A percentile compares a stretch with the other conserved stretches of the same genome.
phyloP scores from a whole-genome alignment of 2,888 invertebrate species.

The Ennomos erosarius region DNA sequence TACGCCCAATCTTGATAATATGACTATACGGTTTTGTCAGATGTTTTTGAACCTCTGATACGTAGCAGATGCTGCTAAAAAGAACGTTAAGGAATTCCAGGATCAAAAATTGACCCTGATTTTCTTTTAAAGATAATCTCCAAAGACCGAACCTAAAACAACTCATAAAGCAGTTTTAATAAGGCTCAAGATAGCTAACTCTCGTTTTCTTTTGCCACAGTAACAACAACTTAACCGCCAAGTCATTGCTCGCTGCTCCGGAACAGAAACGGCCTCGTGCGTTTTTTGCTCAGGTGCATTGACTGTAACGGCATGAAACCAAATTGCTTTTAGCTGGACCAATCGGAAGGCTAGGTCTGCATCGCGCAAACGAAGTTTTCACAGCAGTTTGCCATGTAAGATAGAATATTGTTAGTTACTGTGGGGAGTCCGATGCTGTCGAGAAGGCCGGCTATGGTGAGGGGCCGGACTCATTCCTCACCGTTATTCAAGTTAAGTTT shows the following conservation, averaged over 20 bases:
- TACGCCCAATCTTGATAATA: no score
- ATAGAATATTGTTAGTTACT: not conserved
- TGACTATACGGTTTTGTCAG: no score
- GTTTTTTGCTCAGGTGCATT: conserved; percentile 68
- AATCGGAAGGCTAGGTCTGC: conserved; percentile 58
- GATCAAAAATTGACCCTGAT: no score
- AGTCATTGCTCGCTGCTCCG: conserved; percentile 36
- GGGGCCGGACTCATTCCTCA: conserved; percentile 82
- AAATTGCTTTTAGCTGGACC: conserved; percentile 56
- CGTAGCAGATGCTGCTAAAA: no score
- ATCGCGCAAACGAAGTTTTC: conserved; percentile 69
- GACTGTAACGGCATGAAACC: conserved; percentile 73
- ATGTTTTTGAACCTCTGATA: no score
- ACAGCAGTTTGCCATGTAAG: conserved; percentile 50
- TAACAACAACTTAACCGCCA: conserved; percentile 34
- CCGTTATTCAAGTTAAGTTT: conserved; percentile 63
- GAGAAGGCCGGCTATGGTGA: conserved; percentile 81
- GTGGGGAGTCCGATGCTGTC: conserved; percentile 81
- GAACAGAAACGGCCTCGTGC: conserved; percentile 45
- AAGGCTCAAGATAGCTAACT: not conserved
- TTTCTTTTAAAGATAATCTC: no score
- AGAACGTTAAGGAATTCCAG: no score
- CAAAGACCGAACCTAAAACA: not conserved
- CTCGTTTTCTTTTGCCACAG: conserved; percentile 4
- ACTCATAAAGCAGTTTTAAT: not conserved